Base-by-base conservation (phyloP, 2,797 vertebrate species). In the Chelon auratus region DNA sequence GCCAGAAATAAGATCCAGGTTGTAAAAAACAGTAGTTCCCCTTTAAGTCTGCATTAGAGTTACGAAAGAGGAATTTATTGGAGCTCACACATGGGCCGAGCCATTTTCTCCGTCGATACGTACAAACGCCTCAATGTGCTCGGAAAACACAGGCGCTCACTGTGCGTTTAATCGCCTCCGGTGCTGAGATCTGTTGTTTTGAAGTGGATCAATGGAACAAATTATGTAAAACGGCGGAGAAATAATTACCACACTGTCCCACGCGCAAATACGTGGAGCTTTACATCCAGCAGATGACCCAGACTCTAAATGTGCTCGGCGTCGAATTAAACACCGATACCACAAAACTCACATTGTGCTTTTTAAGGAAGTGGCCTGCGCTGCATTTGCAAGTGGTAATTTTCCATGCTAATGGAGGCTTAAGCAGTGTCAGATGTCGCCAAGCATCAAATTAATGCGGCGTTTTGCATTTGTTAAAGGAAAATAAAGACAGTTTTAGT, bases 211-310 rank as follows among this genome's bases (percentile, higher is more conserved):
- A 45, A 17, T 73, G 24, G 60, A 67, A 54, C 42, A 61, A 43
- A 54, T 75, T 63, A 72, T 45, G 60, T 43, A 54, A 73, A 26
- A 3, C 17, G 9, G 24, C 15, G 42, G 26, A 33, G 56, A 65
- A 60, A 79, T 65, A 24, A 45, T 20, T 53, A 67, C 72, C 55
- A 14, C 45, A 47, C 40, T 62, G 59, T 69, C 8, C 43, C 1
- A 68, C 24, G 30, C 62, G 18, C 12, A 37, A 15, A 42, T 9
- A 36, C n/a, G 50, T 0, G 13, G 18, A 40, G 39, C 52, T 30
- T 2, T 20, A 26, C n/a, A 33, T 47, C 53, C 55, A 58, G 13
- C 1, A 18, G 50, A 59, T 39, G 15, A 18, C 24, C n/a, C 1
- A 5, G n/a, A 5, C 53, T 59, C 22, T 22, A 22, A 22, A 22